phyloP scores from a whole-genome alignment of 2,797 vertebrate species.

The Pipistrellus pipistrellus region DNA sequence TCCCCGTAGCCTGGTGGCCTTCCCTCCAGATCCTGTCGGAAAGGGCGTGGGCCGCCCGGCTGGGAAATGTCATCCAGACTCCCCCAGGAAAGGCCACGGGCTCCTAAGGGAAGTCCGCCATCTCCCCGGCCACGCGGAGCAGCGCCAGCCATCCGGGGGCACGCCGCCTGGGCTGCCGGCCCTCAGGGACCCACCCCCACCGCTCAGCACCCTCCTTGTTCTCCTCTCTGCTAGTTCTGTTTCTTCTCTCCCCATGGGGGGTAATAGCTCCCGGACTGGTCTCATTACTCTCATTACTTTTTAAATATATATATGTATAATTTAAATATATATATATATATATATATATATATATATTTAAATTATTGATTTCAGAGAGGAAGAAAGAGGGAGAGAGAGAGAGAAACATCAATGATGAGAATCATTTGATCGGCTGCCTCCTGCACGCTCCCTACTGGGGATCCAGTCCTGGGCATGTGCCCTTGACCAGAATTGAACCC shows the following conservation, averaged over 20 bases:
- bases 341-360: too few relatives aligned
- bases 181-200: too few relatives aligned
- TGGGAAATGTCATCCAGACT: neutral
- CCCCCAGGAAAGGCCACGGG: neutral
- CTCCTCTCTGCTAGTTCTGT: neutral
- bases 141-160: neutral
- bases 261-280: neutral
- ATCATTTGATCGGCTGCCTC: too few relatives aligned
- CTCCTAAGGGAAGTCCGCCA: neutral
- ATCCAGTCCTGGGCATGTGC: too few relatives aligned
- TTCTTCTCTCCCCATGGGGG: neutral
- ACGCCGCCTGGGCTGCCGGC: rapidly evolving
- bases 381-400: too few relatives aligned
- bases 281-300: neutral
- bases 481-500: too few relatives aligned
- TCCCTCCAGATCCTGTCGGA: neutral
- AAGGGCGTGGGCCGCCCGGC: neutral
- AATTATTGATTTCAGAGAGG: too few relatives aligned
- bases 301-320: too few relatives aligned
- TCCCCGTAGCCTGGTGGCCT: neutral
- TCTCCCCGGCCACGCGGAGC: neutral
- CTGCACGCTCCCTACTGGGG: too few relatives aligned
- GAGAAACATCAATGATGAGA: too few relatives aligned
- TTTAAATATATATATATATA: too few relatives aligned
- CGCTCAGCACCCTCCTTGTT: neutral